Base-by-base conservation (phyloP, 2,888 invertebrate species). In the Pollenia angustigena region DNA sequence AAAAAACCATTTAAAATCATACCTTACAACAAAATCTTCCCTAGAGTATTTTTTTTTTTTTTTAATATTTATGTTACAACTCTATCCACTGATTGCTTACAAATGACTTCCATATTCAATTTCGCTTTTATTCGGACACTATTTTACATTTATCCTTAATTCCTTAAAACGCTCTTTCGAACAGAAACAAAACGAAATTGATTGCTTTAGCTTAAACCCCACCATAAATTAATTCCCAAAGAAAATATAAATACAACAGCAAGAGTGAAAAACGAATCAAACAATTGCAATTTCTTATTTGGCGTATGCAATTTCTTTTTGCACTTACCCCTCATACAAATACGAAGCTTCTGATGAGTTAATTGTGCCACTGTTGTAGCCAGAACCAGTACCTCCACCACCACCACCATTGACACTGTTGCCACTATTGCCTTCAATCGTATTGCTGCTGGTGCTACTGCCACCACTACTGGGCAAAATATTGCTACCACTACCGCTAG, bases 251-350 rank as follows among this genome's bases (percentile, higher is more conserved):
- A 56, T 32, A 52, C 40, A 60, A 50, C 4, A 44, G 64, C 32
- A 23, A 54, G 0, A 58, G 69, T 12, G 11, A 44, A 60, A 60
- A 69, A 60, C 50, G 12, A 75, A 76, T n/a, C 8, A 8, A 58
- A 44, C 32, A 60, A 54, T 74, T 79, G 68, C 12, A 52, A 66
- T 64, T 71, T 71, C 46, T 72, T 71, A 16, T 75, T 32, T 16
- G 10, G 0, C 42, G 14, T 7, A 7, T 71, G 50, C 58, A 18
- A 58, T 62, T 74, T 18, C 23, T 6, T 60, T 62, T 40, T 44
- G 23, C 62, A 90, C 91, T 88, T 88, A 92, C 93, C 92, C 93
- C 79, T 92, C 92, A 87, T 92, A 92, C 84, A 91, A 92, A 89
- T 90, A 92, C 50, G 92, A 88, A 58, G 92, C 90, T 85, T 91